A percentile compares a stretch with the other conserved stretches of the same genome.
These are phyloP conservation scores for Petaurus breviceps DNA, from an alignment of 2,113 vertebrate species.

Conservation along the genomic window DNA sequence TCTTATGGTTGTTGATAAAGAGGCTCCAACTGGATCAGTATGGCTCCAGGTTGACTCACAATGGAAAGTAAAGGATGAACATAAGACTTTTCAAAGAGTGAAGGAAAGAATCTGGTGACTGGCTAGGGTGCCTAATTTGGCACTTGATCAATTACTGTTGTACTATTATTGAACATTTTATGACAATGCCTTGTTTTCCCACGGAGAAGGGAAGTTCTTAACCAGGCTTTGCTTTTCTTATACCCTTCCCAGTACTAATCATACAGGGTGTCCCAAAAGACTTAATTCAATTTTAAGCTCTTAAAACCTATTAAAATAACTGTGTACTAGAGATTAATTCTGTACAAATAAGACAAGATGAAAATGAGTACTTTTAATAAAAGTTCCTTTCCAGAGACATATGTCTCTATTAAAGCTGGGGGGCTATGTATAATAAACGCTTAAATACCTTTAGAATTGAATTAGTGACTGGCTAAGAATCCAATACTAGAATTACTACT, in stretches of 20 bases:
- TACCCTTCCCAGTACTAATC: neutral
- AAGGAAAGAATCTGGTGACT: neutral
- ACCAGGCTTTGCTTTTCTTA: neutral
- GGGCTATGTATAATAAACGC: neutral
- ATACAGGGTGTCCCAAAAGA: neutral
- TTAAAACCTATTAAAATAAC: neutral
- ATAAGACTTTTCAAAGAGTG: neutral
- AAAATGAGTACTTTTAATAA: neutral
- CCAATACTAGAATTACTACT: neutral
- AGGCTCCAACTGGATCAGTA: neutral
- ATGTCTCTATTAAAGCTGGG: neutral
- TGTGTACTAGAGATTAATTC: neutral
- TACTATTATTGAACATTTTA: neutral
- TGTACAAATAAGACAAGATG: neutral
- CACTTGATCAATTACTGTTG: neutral
- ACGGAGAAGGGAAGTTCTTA: neutral
- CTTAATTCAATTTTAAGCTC: neutral
- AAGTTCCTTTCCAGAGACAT: neutral
- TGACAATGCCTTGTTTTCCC: neutral
- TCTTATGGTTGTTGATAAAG: neutral
- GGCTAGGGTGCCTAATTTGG: neutral
- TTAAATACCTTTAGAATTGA: neutral
- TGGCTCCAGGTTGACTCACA: neutral
- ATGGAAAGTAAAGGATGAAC: neutral
- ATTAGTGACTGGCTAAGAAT: neutral